Conservation (phyloP, 2,113 vertebrate species). For the Oryzias curvinotus region DNA sequence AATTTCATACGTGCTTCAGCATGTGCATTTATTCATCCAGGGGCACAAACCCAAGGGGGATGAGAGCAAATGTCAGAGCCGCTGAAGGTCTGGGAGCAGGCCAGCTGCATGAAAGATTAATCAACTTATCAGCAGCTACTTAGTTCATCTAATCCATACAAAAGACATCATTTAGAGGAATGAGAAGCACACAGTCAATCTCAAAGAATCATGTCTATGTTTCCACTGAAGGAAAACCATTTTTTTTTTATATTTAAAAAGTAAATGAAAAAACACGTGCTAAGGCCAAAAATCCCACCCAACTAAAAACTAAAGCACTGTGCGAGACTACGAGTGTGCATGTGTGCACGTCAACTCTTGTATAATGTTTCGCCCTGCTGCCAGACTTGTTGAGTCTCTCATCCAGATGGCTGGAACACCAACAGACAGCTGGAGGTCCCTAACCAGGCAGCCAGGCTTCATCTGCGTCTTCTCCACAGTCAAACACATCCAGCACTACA, state of each 20-base stretch:
- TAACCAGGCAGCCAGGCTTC: slow-evolving; percentile 33
- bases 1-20: slow-evolving; percentile 34
- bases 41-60: background rate
- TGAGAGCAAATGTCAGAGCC: slow-evolving; percentile 1
- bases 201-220: background rate
- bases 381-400: slow-evolving; percentile 47
- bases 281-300: background rate
- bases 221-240: background rate
- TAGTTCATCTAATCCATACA: slow-evolving; percentile 17
- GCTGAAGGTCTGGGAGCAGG: slow-evolving; percentile 18
- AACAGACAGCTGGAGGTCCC: slow-evolving; percentile 60
- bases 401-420: slow-evolving; percentile 60
- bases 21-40: slow-evolving; percentile 9
- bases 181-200: slow-evolving; percentile 1
- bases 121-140: slow-evolving; percentile 27
- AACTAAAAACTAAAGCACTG: slow-evolving; percentile 29
- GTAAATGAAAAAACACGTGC: background rate
- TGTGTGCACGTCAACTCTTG: slow-evolving; percentile 40
- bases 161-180: slow-evolving; percentile 7
- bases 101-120: slow-evolving; percentile 23
- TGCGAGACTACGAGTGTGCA: slow-evolving; percentile 8
- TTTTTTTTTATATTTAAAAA: background rate
- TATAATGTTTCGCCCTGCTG: slow-evolving; percentile 47
- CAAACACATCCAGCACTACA: slow-evolving; percentile 35
- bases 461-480: slow-evolving; percentile 23